A percentile compares a stretch with the other conserved stretches of the same genome.
These are phyloP conservation scores for Smithornis capensis DNA, from an alignment of 2,113 vertebrate genomes.

Conservation along the genomic window DNA sequence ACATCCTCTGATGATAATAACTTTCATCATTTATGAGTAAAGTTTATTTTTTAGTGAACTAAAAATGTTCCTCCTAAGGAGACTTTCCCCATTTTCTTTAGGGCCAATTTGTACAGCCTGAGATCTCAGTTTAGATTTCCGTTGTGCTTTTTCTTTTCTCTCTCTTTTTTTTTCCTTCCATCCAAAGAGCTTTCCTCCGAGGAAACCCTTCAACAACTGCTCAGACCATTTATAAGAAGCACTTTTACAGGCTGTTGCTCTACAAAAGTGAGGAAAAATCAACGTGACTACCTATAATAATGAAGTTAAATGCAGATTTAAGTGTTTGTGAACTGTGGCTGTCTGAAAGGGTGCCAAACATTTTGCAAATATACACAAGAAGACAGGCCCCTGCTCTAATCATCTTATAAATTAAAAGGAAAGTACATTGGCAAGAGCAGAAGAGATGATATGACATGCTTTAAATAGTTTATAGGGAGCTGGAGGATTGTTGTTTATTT, in stretches of 20 bases:
- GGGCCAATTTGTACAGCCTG: background rate
- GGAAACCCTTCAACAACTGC: background rate
- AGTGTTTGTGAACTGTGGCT: conserved; percentile 5
- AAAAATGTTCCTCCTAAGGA: conserved; percentile 10
- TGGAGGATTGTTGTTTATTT: conserved; percentile 66
- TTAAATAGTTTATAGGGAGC: conserved; percentile 69
- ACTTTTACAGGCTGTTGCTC: background rate
- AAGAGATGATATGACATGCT: conserved; percentile 55
- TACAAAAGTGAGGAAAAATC: background rate
- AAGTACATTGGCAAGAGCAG: conserved; percentile 62
- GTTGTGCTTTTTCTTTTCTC: background rate
- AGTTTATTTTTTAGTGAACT: conserved; percentile 50
- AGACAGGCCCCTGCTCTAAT: conserved; percentile 41
- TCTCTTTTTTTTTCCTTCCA: background rate
- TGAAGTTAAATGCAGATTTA: background rate
- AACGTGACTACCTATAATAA: conserved; percentile 15
- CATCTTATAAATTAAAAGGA: conserved; percentile 47
- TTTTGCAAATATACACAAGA: conserved; percentile 53
- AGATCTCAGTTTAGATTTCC: conserved; percentile 5
- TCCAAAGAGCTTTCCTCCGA: background rate
- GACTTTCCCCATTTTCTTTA: background rate
- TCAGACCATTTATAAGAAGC: background rate
- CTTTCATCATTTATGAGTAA: conserved; percentile 60
- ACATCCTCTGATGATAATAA: conserved; percentile 64
- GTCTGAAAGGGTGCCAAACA: conserved; percentile 39